Base-by-base conservation (phyloP, 2,113 vertebrate genomes). In the Nymphicus hollandicus region DNA sequence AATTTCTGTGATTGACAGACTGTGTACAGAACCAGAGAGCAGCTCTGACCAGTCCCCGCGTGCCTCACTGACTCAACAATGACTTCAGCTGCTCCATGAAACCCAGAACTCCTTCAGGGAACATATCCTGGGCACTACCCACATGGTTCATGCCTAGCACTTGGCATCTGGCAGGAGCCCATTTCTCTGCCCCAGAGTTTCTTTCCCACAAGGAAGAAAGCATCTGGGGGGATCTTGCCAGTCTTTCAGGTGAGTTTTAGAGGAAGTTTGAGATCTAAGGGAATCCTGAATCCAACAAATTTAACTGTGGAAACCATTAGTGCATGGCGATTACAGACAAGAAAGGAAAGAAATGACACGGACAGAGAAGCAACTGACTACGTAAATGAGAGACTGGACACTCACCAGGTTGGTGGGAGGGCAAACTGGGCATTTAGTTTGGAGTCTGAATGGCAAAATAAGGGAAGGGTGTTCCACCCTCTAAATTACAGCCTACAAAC, bases 401-500 rank as follows among this genome's bases (percentile, higher is more conserved):
- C 71, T 65, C 2, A 7, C 24, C 22, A 69, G 19, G 44, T 25
- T 76, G 50, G 13, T 35, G 19, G 35, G 56, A 89, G 27, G 56
- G 43, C 43, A 81, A 72, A 23, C 13, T 37, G 65, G 43, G 27
- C 39, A 15, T 88, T 69, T 77, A 46, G 3, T 74, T 77, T 82
- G 80, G 15, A 86, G 18, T 39, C 49, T 66, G 76, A 70, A 63
- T 10, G 50, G 37, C 39, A 90, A 86, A 69, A 27, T 19, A 69
- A 83, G 19, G 41, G 41, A 88, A 83, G 35, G 6, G 14, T 39
- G n/a, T 43, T 11, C 43, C 72, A 91, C 83, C 88, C 88, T 90
- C 49, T 65, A 95, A 93, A 94, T 94, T 95, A 73, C 58, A 88
- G 91, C 24, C 80, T 83, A 27, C 41, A 19, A 68, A 78, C 35